phyloP scores from a whole-genome alignment of 2,888 invertebrate genomes.

The Agrotis exclamationis region DNA sequence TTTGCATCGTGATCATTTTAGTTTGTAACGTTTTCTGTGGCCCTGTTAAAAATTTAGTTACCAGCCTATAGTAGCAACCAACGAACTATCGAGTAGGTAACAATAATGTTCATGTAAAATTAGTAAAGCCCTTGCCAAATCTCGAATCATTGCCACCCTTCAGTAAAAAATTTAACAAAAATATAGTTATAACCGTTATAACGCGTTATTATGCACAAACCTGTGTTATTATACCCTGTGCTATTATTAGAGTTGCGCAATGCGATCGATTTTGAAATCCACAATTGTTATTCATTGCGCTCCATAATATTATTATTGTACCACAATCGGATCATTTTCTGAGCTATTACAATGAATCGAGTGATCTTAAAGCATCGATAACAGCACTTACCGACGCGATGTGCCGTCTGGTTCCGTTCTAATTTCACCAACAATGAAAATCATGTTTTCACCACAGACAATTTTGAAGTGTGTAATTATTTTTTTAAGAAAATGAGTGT shows the following conservation, averaged over 20 bases:
- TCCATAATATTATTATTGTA: constrained; percentile 71
- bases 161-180: constrained; percentile 64
- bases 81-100: constrained; percentile 31
- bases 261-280: constrained; percentile 70
- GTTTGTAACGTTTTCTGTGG: constrained; percentile 30
- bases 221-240: constrained; percentile 59
- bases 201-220: constrained; percentile 56
- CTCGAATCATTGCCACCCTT: constrained; percentile 53
- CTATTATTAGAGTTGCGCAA: constrained; percentile 68
- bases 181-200: constrained; percentile 57
- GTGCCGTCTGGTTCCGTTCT: constrained; percentile 59
- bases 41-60: constrained; percentile 31
- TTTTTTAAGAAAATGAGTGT: constrained; percentile 55
- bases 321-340: constrained; percentile 71
- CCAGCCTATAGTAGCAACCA: constrained; percentile 18
- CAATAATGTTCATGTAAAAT: constrained; percentile 26
- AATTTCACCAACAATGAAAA: constrained; percentile 66
- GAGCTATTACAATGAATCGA: constrained; percentile 71
- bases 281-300: constrained; percentile 72
- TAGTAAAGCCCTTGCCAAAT: constrained; percentile 45
- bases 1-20: constrained; percentile 45
- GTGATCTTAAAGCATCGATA: constrained; percentile 68
- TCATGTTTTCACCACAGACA: constrained; percentile 60
- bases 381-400: constrained; percentile 62
- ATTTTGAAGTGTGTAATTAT: constrained; percentile 61